Conservation (phyloP, 2,113 vertebrate species). For the Antechinus stuartii region DNA sequence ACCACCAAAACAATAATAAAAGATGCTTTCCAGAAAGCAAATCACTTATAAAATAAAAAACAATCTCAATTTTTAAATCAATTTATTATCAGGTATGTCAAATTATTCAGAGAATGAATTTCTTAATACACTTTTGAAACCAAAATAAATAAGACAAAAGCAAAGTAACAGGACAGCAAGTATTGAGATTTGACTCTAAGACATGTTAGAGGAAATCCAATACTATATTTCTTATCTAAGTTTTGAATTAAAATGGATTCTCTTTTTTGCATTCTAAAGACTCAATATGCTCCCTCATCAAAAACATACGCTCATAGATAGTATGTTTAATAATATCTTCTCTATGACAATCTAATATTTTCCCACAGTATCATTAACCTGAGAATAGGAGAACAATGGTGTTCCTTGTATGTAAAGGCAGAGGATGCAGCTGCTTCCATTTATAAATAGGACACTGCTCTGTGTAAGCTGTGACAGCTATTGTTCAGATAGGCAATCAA, state of each 20-base stretch:
- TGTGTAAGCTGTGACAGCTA: conserved; percentile 43
- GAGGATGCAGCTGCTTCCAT: conserved; percentile 79
- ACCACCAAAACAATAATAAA: not conserved
- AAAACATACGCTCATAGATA: not conserved
- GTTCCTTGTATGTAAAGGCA: conserved; percentile 59
- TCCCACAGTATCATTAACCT: conserved; percentile 65
- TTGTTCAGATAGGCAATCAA: conserved; percentile 23
- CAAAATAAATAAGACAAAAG: not conserved
- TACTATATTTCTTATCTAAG: conserved; percentile 10
- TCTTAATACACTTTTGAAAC: not conserved
- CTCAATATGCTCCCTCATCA: not conserved
- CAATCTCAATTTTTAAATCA: not conserved
- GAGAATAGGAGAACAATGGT: conserved; percentile 73
- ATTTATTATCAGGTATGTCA: not conserved
- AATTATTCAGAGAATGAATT: not conserved
- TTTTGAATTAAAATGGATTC: not conserved
- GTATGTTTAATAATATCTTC: conserved; percentile 37
- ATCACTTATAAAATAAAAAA: conserved; percentile 1
- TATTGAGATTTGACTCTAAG: not conserved
- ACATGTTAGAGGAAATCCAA: not conserved
- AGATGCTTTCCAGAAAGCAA: conserved; percentile 1
- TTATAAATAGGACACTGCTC: conserved; percentile 65
- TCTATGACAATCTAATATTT: conserved; percentile 1
- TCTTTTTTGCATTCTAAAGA: conserved; percentile 15
- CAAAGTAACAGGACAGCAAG: not conserved